Percentiles rank a stretch among this genome's conserved stretches.
These are phyloP conservation scores for Malurus alboscapulatus DNA, from an alignment of 2,113 vertebrate species.

Conservation along the genomic window DNA sequence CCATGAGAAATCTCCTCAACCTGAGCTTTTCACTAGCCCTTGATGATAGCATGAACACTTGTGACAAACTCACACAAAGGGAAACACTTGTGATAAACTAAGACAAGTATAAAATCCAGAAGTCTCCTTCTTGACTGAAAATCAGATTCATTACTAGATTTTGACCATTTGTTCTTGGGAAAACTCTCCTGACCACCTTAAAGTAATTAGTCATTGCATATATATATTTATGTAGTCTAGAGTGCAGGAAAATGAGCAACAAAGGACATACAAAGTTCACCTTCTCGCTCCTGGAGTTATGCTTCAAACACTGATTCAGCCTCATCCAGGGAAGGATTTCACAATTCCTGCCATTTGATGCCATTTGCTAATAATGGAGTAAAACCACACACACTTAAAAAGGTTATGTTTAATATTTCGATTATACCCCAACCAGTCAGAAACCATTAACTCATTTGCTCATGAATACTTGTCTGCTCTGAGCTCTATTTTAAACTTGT, in stretches of 20 bases:
- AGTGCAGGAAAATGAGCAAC: not conserved
- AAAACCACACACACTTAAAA: slow-evolving; percentile 3
- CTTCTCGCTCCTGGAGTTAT: not conserved
- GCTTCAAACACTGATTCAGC: not conserved
- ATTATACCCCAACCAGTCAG: slow-evolving; percentile 26
- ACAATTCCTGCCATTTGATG: not conserved
- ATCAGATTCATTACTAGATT: not conserved
- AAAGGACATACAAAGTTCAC: not conserved
- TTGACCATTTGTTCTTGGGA: not conserved
- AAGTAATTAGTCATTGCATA: not conserved
- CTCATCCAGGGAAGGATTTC: not conserved
- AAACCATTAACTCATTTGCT: slow-evolving; percentile 48
- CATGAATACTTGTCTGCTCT: slow-evolving; percentile 30
- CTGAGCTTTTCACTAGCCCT: not conserved
- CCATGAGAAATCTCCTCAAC: not conserved
- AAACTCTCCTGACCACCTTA: not conserved
- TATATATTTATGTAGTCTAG: not conserved
- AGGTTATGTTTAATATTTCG: slow-evolving; percentile 18
- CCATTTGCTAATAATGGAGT: not conserved
- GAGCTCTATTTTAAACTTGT: slow-evolving; percentile 56
- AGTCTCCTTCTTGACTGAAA: not conserved
- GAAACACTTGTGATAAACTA: not conserved
- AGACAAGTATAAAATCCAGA: not conserved
- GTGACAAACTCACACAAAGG: not conserved
- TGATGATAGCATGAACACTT: not conserved